Evolutionary conservation across 1,140 invertebrate species (phyloP).

Genomic region (Sipha flava): DNA sequence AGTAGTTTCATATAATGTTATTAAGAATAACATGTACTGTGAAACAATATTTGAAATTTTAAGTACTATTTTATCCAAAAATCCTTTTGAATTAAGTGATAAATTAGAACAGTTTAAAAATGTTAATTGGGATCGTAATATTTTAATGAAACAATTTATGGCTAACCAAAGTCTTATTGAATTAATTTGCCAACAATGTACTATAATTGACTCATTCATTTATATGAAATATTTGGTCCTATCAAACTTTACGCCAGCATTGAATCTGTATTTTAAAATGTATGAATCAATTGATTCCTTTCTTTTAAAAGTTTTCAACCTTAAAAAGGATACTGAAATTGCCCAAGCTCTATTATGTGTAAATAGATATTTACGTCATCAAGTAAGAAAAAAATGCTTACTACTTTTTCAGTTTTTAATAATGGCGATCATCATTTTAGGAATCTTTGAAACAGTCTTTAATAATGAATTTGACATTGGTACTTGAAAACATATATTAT

Average conservation of each 20-base stretch:
- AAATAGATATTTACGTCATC: neutral
- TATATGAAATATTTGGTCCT: slow-evolving; percentile 1
- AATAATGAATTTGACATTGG: neutral
- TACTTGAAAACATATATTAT: neutral
- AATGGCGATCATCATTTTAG: neutral
- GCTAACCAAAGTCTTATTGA: neutral
- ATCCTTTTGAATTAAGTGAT: neutral
- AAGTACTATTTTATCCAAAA: neutral
- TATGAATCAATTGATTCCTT: slow-evolving; percentile 4
- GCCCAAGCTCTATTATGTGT: neutral
- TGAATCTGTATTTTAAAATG: neutral
- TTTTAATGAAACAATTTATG: neutral
- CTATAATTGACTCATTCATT: neutral
- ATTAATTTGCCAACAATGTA: neutral
- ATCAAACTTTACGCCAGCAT: neutral
- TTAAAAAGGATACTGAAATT: neutral
- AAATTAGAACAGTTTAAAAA: neutral
- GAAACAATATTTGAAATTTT: neutral
- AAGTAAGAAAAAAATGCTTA: neutral
- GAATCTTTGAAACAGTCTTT: neutral
- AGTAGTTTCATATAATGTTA: neutral
- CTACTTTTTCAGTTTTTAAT: neutral
- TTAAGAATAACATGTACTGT: neutral
- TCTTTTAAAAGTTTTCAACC: neutral
- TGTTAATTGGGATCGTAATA: neutral